phyloP scores from a whole-genome alignment of 2,113 vertebrate genomes.

The Myanophis thanlyinensis region DNA sequence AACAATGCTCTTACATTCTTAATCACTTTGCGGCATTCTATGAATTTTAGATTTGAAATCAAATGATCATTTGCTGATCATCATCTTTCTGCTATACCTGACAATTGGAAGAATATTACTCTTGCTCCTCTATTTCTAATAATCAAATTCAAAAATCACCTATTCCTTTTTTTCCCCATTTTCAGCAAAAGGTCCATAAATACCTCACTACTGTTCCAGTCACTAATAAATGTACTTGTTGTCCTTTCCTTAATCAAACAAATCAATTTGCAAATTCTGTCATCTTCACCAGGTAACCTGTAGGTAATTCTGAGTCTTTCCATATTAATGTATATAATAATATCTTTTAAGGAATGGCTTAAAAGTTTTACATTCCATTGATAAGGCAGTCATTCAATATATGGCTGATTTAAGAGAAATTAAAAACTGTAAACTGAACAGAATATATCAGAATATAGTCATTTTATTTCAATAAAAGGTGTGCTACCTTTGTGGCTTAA shows the following conservation, averaged over 20 bases:
- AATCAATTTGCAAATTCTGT: neutral
- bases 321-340: neutral
- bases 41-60: no score
- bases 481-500: no score
- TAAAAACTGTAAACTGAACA: neutral
- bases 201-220: neutral
- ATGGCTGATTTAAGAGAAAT: neutral
- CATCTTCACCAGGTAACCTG: neutral
- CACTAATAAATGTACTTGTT: neutral
- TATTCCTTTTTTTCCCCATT: neutral
- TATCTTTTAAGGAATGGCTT: neutral
- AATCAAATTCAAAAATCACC: neutral
- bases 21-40: no score
- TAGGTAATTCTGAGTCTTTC: neutral
- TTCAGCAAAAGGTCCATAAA: neutral
- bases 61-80: no score
- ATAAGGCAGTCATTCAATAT: neutral
- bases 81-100: no score
- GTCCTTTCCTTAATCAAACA: neutral
- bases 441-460: neutral
- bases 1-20: neutral
- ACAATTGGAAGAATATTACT: no score
- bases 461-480: neutral
- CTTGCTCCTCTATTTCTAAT: neutral
- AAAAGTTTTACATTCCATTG: slow-evolving; percentile 39